Percentiles rank a stretch among this genome's conserved stretches.
These are phyloP conservation scores for Quiscalus mexicanus DNA, from an alignment of 2,113 vertebrate species.

Conservation along the genomic window DNA sequence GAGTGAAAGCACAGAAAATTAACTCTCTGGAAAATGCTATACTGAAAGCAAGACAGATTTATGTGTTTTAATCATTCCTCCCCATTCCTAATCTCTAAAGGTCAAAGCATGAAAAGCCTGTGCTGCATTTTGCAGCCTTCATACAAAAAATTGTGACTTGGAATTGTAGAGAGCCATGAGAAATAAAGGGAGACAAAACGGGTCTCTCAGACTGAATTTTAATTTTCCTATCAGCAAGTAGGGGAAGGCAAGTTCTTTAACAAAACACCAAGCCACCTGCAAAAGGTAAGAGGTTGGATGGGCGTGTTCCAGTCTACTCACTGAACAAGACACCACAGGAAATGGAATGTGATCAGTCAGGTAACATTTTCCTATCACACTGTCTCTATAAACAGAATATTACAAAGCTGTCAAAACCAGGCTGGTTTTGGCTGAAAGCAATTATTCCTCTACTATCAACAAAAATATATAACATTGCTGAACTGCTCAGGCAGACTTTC, in stretches of 20 bases:
- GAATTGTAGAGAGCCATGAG: not conserved
- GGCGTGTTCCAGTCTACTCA: not conserved
- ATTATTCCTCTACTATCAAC: not conserved
- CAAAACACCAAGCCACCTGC: not conserved
- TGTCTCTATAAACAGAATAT: not conserved
- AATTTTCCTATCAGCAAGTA: not conserved
- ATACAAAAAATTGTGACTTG: not conserved
- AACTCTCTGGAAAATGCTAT: not conserved
- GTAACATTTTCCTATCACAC: not conserved
- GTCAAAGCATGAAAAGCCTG: not conserved
- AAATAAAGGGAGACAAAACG: not conserved
- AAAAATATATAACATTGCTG: not conserved
- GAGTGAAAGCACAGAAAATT: not conserved
- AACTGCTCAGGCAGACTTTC: not conserved
- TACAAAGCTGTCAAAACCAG: slow-evolving; percentile 5
- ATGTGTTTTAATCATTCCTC: not conserved
- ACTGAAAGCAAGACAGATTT: not conserved
- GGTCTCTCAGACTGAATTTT: not conserved
- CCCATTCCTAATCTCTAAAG: not conserved
- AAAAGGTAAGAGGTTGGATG: not conserved
- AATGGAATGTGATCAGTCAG: not conserved
- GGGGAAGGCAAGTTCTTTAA: not conserved
- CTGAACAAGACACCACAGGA: not conserved
- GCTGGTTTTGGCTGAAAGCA: not conserved
- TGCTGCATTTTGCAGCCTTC: not conserved